Percentiles rank a stretch among this genome's conserved stretches.
These are phyloP conservation scores for Pandemis corylana DNA, from an alignment of 2,888 invertebrate genomes.

Conservation along the genomic window DNA sequence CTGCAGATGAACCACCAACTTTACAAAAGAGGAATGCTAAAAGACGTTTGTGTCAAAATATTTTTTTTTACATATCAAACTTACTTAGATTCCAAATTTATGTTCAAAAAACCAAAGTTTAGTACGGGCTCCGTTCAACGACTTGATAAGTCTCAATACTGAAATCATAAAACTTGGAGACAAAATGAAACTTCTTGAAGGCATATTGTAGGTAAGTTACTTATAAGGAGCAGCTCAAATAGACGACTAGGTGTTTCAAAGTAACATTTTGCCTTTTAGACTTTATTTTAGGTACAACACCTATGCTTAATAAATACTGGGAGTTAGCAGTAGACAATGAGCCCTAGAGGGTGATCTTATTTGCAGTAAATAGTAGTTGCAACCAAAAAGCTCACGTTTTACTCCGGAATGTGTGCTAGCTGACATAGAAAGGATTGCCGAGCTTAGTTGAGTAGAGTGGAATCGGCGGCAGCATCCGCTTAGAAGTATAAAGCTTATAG, in stretches of 20 bases:
- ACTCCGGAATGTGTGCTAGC: background rate
- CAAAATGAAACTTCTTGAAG: too few species aligned
- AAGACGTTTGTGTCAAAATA: too few species aligned
- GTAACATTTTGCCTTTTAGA: background rate
- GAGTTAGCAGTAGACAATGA: background rate
- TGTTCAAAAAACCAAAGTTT: too few species aligned
- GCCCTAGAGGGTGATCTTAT: background rate
- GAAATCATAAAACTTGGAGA: too few species aligned
- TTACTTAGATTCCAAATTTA: too few species aligned
- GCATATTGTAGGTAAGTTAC: too few species aligned
- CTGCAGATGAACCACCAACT: too few species aligned
- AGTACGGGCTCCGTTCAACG: too few species aligned
- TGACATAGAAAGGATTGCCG: background rate
- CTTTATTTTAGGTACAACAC: background rate
- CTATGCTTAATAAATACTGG: background rate
- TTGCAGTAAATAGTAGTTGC: background rate
- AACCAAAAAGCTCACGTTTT: background rate
- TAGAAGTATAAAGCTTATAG: background rate
- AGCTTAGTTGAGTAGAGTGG: background rate
- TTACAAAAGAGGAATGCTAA: too few species aligned
- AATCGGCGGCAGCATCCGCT: background rate
- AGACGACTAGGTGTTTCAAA: background rate
- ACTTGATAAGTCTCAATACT: too few species aligned
- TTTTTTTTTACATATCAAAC: too few species aligned
- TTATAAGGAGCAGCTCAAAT: background rate